These are phyloP conservation scores for Andrena marginata DNA, from an alignment of 2,888 invertebrate genomes.

Conservation along the genomic window DNA sequence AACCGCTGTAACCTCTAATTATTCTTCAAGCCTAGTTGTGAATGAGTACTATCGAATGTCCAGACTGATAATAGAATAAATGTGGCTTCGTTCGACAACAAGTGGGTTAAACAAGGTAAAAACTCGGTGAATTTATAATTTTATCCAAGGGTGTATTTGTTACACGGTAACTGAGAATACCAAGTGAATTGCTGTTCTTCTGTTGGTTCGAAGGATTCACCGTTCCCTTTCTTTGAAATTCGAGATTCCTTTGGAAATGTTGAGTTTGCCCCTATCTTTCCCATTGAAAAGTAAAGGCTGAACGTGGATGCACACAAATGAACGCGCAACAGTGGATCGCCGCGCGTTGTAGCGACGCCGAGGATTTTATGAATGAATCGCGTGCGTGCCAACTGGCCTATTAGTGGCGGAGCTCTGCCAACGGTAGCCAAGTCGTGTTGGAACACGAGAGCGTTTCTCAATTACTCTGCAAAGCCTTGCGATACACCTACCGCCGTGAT, in stretches of 20 bases:
- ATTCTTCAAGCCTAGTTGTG: neutral
- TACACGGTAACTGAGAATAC: too few species aligned
- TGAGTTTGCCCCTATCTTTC: neutral
- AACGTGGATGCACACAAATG: neutral
- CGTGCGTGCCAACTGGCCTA: conserved; percentile 79
- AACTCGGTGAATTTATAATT: too few species aligned
- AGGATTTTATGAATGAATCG: conserved; percentile 82
- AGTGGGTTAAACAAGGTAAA: too few species aligned
- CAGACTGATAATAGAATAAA: conserved; percentile 18
- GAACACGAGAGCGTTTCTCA: conserved; percentile 76
- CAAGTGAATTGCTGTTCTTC: too few species aligned
- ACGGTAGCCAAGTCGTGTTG: conserved; percentile 75
- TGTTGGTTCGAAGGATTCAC: neutral
- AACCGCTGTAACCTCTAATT: conserved; percentile 6
- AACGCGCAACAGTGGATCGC: conserved; percentile 28
- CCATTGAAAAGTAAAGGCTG: neutral
- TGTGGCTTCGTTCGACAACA: neutral
- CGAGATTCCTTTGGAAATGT: too few species aligned
- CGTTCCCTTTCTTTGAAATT: too few species aligned
- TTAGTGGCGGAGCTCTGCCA: conserved; percentile 71
- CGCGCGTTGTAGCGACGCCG: conserved; percentile 15
- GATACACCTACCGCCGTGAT: conserved; percentile 71
- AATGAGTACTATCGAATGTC: neutral
- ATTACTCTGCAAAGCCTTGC: conserved; percentile 70
- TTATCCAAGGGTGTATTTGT: too few species aligned